Percentiles rank a stretch among this genome's conserved stretches.
These are phyloP conservation scores for Iguana delicatissima DNA, from an alignment of 2,797 vertebrate genomes.

Conservation along the genomic window DNA sequence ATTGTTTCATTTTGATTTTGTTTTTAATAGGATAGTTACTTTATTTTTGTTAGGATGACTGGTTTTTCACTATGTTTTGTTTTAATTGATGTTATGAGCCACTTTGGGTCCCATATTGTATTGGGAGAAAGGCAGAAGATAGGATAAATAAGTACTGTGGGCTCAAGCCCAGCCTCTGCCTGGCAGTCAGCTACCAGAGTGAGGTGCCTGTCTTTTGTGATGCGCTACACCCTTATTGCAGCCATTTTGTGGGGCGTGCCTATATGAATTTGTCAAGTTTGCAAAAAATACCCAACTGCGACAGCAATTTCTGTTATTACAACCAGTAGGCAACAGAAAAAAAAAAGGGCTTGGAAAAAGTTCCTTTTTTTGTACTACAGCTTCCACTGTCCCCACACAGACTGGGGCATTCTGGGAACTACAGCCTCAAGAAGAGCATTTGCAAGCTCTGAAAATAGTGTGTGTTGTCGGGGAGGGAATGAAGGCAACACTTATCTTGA, in stretches of 20 bases:
- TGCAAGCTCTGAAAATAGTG: no score
- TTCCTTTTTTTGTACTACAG: no score
- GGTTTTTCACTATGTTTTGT: no score
- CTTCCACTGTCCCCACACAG: no score
- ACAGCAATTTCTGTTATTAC: neutral
- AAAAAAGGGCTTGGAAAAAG: no score
- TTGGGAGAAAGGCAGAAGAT: neutral
- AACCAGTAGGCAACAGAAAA: no score
- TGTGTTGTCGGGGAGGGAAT: no score
- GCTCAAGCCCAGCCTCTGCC: neutral
- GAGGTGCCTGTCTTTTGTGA: neutral
- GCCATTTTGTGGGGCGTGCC: neutral
- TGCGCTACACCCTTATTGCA: neutral
- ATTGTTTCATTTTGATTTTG: no score
- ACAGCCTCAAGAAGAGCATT: no score
- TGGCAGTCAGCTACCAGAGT: neutral
- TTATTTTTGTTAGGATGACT: no score
- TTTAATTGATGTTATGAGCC: neutral
- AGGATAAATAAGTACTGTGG: neutral
- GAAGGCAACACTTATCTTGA: neutral
- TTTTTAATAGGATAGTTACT: no score
- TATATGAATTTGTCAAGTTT: neutral
- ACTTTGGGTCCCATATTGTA: neutral
- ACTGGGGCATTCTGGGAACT: no score
- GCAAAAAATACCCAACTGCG: neutral